Evolutionary conservation across 92 coral and sea anemone genomes (phyloP).

Genomic region (Porites cylindrica): DNA sequence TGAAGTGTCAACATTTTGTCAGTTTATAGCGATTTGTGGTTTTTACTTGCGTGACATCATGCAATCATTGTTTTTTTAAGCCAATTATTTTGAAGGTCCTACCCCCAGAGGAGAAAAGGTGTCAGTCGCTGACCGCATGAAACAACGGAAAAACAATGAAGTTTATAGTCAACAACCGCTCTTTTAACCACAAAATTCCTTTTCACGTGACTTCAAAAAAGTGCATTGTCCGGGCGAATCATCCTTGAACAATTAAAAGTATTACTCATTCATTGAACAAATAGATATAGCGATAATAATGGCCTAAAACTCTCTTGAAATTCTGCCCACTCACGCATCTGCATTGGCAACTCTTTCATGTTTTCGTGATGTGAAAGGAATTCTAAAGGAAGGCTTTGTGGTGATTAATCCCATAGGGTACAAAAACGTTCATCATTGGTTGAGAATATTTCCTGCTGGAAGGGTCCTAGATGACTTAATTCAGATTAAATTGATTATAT

Average conservation of each 20-base stretch:
- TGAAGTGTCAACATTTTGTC: conserved; percentile 50
- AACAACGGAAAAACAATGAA: conserved; percentile 31
- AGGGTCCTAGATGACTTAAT: background rate
- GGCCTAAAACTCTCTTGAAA: conserved; percentile 6
- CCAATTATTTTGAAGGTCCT: conserved; percentile 27
- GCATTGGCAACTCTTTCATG: background rate
- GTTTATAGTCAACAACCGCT: conserved; percentile 20
- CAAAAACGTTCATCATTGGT: background rate
- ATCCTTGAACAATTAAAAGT: conserved; percentile 17
- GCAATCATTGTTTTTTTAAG: conserved; percentile 19
- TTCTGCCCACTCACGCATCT: conserved; percentile 30
- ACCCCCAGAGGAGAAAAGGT: conserved; percentile 12
- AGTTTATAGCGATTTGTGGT: conserved; percentile 29
- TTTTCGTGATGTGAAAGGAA: background rate
- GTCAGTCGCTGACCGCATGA: conserved; percentile 8
- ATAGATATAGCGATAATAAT: conserved; percentile 25
- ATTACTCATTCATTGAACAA: conserved; percentile 21
- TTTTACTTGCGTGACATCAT: conserved; percentile 38
- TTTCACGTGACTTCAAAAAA: conserved; percentile 33
- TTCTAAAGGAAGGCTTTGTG: no score
- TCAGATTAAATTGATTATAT: background rate
- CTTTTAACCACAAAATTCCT: conserved; percentile 8
- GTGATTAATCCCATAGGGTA: background rate
- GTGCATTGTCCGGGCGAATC: conserved; percentile 15
- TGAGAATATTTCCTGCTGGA: background rate